These are phyloP conservation scores for Manduca sexta DNA, from an alignment of 1,140 invertebrate genomes.

Conservation along the genomic window DNA sequence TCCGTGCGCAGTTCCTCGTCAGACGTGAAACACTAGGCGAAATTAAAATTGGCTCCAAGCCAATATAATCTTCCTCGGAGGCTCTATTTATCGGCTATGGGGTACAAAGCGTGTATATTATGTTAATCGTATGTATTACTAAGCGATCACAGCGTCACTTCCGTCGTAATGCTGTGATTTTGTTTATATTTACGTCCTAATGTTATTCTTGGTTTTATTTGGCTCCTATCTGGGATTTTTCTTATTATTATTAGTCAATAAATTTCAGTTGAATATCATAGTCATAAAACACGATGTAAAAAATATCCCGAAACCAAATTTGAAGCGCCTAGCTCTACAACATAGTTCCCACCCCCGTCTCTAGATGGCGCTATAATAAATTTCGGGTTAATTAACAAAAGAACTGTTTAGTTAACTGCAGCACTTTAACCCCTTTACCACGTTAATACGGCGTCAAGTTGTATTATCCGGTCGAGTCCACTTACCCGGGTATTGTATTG, in stretches of 20 bases:
- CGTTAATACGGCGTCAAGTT: slow-evolving; percentile 31
- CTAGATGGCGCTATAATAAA: not conserved
- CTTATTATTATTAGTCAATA: too few species aligned
- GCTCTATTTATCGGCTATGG: slow-evolving; percentile 34
- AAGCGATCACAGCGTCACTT: too few species aligned
- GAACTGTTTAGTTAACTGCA: not conserved
- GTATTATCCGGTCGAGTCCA: slow-evolving; percentile 31
- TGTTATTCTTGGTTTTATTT: too few species aligned
- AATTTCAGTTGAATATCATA: too few species aligned
- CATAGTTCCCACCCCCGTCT: not conserved
- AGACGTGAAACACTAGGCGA: slow-evolving; percentile 35
- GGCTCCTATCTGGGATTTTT: too few species aligned
- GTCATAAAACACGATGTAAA: too few species aligned
- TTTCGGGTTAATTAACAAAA: not conserved
- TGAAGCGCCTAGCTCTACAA: not conserved
- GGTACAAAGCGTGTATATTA: slow-evolving; percentile 9
- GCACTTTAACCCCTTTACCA: slow-evolving; percentile 3
- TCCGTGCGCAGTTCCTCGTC: slow-evolving; percentile 21
- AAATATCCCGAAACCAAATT: too few species aligned
- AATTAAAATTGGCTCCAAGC: slow-evolving; percentile 50
- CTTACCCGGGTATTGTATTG: slow-evolving; percentile 43
- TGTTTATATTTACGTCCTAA: too few species aligned
- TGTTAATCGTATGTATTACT: not conserved
- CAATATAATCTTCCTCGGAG: slow-evolving; percentile 44
- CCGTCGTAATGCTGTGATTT: too few species aligned